Percentiles rank a stretch among this genome's conserved stretches.
These are phyloP conservation scores for Telenomus remus DNA, from an alignment of 1,140 invertebrate species.

Conservation along the genomic window DNA sequence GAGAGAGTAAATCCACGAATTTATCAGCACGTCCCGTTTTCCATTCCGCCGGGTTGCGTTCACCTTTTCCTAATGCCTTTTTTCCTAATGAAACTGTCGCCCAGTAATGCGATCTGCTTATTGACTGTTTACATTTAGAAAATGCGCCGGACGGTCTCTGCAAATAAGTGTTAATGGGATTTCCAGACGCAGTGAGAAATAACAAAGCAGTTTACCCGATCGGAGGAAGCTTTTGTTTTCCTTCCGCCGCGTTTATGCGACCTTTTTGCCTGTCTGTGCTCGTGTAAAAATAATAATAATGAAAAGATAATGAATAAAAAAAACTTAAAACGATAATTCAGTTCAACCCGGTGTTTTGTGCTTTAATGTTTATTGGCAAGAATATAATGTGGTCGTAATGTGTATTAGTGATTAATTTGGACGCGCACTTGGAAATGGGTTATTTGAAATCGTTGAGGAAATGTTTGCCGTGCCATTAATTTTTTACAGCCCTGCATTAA, in stretches of 20 bases:
- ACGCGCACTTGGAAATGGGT: conserved; percentile 22
- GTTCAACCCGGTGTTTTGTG: conserved; percentile 2
- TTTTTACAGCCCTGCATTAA: conserved; percentile 30
- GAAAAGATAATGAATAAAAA: neutral
- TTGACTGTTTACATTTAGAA: conserved; percentile 38
- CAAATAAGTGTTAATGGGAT: conserved; percentile 45
- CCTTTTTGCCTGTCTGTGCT: no score
- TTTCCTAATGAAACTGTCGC: conserved; percentile 38
- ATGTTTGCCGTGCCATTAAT: conserved; percentile 36
- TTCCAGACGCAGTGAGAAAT: conserved; percentile 20
- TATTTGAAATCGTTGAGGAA: conserved; percentile 36
- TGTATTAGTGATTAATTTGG: conserved; percentile 37
- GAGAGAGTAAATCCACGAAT: conserved; percentile 5
- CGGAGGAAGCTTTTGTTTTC: neutral
- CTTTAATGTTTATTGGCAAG: conserved; percentile 17
- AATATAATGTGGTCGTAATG: conserved; percentile 26
- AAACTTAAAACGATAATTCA: conserved; percentile 20
- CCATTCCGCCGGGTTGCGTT: conserved; percentile 4
- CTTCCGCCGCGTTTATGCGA: neutral
- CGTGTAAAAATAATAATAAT: no score
- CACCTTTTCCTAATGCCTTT: conserved; percentile 6
- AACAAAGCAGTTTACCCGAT: conserved; percentile 5
- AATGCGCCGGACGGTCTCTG: conserved; percentile 10
- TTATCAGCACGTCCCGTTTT: conserved; percentile 25
- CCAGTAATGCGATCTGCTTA: conserved; percentile 31